Conservation (phyloP, 2,888 invertebrate genomes). For the Mythimna impura region DNA sequence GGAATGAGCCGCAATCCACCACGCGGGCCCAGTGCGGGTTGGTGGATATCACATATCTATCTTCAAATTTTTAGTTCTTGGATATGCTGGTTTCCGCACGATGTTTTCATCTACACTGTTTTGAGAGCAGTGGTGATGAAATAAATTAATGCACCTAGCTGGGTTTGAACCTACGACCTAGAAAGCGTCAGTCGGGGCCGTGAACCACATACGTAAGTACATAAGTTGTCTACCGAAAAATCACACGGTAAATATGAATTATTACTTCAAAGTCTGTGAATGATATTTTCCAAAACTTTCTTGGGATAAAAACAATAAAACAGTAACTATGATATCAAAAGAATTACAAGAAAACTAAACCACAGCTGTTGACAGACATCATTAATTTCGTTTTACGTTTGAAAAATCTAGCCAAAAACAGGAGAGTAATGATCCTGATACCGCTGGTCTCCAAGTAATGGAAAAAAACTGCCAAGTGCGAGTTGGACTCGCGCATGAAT, state of each 20-base stretch:
- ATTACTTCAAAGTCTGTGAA: neutral
- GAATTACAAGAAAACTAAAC: neutral
- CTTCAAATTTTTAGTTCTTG: no score
- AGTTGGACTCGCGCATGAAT: no score
- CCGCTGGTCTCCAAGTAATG: neutral
- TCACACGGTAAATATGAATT: neutral
- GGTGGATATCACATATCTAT: no score
- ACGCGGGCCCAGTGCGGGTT: no score
- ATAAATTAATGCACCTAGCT: no score
- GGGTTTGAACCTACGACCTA: no score
- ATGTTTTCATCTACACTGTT: no score
- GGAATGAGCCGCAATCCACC: no score
- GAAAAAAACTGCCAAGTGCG: neutral
- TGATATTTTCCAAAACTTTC: neutral
- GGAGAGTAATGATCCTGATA: slow-evolving; percentile 17
- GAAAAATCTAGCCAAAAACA: slow-evolving; percentile 24
- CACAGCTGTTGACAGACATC: neutral
- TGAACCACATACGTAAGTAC: no score
- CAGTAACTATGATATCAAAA: neutral
- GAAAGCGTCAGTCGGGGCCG: no score
- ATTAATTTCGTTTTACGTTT: slow-evolving; percentile 22
- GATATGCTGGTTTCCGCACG: no score
- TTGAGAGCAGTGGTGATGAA: no score
- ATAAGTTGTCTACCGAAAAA: neutral
- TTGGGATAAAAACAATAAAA: slow-evolving; percentile 1